Percentiles rank a stretch among this genome's conserved stretches.
phyloP scores from a whole-genome alignment of 2,797 vertebrate species.

The Oreortyx pictus region DNA sequence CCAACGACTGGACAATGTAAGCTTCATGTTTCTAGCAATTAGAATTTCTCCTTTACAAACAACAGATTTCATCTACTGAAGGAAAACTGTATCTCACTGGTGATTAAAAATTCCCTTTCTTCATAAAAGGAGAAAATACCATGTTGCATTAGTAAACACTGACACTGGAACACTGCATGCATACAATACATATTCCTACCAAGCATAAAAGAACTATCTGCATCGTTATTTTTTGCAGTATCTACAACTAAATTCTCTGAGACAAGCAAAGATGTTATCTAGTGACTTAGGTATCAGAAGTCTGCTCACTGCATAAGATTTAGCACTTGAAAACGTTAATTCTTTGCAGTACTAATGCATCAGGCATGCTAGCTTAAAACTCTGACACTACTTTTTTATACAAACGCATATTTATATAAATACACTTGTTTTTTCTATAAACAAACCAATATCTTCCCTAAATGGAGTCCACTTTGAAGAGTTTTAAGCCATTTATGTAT shows the following conservation, averaged over 20 bases:
- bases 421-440: neutral
- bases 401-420: neutral
- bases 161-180: neutral
- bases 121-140: neutral
- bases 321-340: neutral
- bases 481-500: neutral
- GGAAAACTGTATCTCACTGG: neutral
- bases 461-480: neutral
- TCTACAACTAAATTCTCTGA: neutral
- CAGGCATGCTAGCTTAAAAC: neutral
- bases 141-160: neutral
- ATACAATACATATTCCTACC: neutral
- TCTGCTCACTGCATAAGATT: neutral
- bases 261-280: neutral
- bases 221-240: neutral
- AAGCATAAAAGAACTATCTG: neutral
- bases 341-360: neutral
- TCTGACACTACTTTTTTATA: neutral
- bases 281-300: neutral
- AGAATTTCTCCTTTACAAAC: neutral
- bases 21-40: neutral
- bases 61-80: neutral
- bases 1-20: neutral
- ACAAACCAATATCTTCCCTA: neutral
- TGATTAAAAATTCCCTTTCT: neutral